These are phyloP conservation scores for Labeo calbasu DNA, from an alignment of 2,797 vertebrate genomes.

Conservation along the genomic window DNA sequence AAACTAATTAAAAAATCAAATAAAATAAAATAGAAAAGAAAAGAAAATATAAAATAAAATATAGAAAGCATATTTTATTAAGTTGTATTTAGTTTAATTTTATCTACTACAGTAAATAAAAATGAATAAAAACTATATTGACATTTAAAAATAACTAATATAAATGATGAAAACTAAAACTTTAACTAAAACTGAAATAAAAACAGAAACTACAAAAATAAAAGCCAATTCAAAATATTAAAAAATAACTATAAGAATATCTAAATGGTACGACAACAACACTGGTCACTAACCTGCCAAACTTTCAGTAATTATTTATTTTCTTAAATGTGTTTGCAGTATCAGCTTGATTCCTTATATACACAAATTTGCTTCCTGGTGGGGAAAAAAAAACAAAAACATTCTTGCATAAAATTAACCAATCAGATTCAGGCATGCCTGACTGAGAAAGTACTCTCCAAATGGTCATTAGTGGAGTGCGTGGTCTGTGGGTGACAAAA, in stretches of 20 bases:
- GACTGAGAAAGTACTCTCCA: background rate
- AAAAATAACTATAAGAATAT: background rate
- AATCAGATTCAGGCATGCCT: background rate
- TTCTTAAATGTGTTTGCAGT: background rate
- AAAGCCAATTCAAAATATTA: too few species aligned
- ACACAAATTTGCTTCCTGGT: background rate
- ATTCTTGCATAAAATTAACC: background rate
- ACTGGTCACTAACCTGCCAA: background rate
- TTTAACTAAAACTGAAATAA: too few species aligned
- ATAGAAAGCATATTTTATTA: too few species aligned
- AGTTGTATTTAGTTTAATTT: too few species aligned
- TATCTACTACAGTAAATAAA: too few species aligned
- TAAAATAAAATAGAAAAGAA: too few species aligned
- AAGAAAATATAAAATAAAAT: too few species aligned
- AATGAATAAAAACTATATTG: too few species aligned
- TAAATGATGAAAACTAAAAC: too few species aligned
- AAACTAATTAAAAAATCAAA: too few species aligned
- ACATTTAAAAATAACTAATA: too few species aligned
- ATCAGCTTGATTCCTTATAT: background rate
- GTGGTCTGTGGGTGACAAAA: background rate
- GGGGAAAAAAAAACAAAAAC: background rate
- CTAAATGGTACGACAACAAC: background rate
- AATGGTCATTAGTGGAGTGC: background rate
- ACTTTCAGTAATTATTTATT: background rate
- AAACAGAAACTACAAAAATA: too few species aligned